Evolutionary conservation across 2,888 invertebrate genomes (phyloP), one percentile per base, ranked within the genome.

Genomic region (Drosophila suboccidentalis): DNA sequence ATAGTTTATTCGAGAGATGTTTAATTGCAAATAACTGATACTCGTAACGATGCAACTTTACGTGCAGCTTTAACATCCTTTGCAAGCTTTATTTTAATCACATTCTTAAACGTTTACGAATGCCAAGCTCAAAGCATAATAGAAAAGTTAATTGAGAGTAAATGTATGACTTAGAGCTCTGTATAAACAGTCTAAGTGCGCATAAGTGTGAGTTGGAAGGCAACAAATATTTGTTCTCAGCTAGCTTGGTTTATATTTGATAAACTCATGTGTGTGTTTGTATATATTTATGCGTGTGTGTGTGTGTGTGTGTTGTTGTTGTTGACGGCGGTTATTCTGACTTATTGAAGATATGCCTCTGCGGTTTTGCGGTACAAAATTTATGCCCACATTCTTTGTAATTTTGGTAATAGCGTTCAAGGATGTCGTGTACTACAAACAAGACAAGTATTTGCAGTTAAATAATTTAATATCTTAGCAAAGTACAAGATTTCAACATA

Each of bases 21-120:
- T 34, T 64, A 74, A 75, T 75, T 74, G 53, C 57, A 22, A 47
- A 17, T 4, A 15, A 17, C 43, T 10, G 29, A 9, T n/a, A 43
- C 43, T 5, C 17, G 2, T 32, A 54, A 13, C 11, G 29, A 2
- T 38, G 5, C 9, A 41, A 41, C 4, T 13, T 34, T 34, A 49
- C 11, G 1, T n/a, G 1, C 2, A 22, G 15, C 36, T 38, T 4
- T n/a, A 8, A n/a, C 11, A 3, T 26, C 8, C 19, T 5, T 4
- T 15, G n/a, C 9, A 11, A 29, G 10, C 38, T n/a, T 26, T 1
- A 17, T 55, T 2, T 41, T 22, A 22, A 22, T 0, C 8, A 44
- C 6, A 5, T 1, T 8, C 22, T 9, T 32, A 34, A 55, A 19
- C 55, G 55, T 8, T 55, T 22, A 55, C 43, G 19, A 43, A 55